Evolutionary conservation across 2,888 invertebrate genomes (phyloP), one percentile per base, ranked within the genome.

Genomic region (Pristionchus entomophagus): DNA sequence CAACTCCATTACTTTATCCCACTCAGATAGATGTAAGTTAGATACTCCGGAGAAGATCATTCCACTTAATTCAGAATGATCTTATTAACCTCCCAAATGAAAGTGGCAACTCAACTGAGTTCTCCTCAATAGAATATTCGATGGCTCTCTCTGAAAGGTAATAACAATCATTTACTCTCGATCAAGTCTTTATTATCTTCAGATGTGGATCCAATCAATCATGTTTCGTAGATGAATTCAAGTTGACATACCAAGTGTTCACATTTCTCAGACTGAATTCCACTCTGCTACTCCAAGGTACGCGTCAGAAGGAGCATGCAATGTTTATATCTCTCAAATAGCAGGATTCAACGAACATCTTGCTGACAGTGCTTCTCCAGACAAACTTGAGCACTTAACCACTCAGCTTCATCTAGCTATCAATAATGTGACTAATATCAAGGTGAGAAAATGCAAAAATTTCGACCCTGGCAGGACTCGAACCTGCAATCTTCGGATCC

Each of bases 401-500:
- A 56, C 53, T 35, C 53, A 35, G n/a, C 38, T 81, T 12, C 56
- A 41, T 10, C 56, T 56, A 35, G n/a, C 56, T 5, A 81, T 81
- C 8, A 49, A 81, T 51, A 56, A 35, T 14, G 53, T 14, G 10
- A 38, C 38, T 22, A 29, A 35, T 56, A 14, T 81, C 2, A n/a
- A 56, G 35, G 81, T 81, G 51, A 51, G 38, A 56, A 53, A 56
- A 38, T 78, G 51, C 85, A 85, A 85, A 85, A 85, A 78, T 85
- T 85, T 56, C 80, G 85, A 78, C 80, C 80, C 85, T 78, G 96
- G 97, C 87, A 97, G 97, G 80, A 86, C 86, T 86, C 81, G 80
- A 86, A 86, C 86, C 85, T 85, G 85, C 85, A 85, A 80, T 85
- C 85, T 85, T 85, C 85, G 85, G 85, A 91, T 91, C 90, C 90